Conservation (phyloP, 2,113 vertebrate species). For the Cairina moschata region DNA sequence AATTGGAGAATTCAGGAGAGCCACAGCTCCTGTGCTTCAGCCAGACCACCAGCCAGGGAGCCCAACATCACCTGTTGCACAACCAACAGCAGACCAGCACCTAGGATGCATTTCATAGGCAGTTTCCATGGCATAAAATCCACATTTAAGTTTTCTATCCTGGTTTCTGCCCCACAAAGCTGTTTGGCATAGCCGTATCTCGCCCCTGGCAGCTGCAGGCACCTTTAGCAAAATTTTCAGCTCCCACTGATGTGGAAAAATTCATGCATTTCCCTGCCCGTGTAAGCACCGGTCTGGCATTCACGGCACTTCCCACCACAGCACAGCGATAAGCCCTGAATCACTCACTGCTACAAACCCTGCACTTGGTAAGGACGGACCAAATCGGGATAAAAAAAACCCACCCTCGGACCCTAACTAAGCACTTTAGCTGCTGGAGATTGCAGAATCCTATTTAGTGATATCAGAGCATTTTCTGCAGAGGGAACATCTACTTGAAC, state of each 20-base stretch:
- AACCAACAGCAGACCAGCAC: not conserved
- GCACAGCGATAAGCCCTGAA: slow-evolving; percentile 35
- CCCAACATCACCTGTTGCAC: not conserved
- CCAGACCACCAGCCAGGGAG: not conserved
- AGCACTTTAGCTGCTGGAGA: slow-evolving; percentile 36
- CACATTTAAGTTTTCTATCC: not conserved
- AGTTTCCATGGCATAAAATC: slow-evolving; percentile 14
- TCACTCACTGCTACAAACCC: not conserved
- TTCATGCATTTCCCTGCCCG: slow-evolving; percentile 37
- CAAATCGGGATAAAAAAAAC: not conserved
- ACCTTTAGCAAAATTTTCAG: slow-evolving; percentile 47
- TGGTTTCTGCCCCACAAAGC: not conserved
- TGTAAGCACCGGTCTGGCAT: not conserved
- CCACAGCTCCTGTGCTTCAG: not conserved
- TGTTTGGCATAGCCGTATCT: slow-evolving; percentile 8
- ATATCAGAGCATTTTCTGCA: slow-evolving; percentile 25
- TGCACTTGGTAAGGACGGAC: rapidly evolving
- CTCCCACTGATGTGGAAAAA: slow-evolving; percentile 68
- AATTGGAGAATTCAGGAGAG: not conserved
- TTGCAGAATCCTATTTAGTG: slow-evolving; percentile 51
- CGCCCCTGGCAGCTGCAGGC: slow-evolving; percentile 34
- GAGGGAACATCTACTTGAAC: not conserved
- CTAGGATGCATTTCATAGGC: not conserved
- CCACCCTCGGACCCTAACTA: slow-evolving; percentile 13
- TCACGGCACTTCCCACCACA: not conserved